A percentile compares a stretch with the other conserved stretches of the same genome.
Evolutionary conservation across 64 coral and sea anemone genomes (phyloP).

Genomic region (Pachyseris speciosa): DNA sequence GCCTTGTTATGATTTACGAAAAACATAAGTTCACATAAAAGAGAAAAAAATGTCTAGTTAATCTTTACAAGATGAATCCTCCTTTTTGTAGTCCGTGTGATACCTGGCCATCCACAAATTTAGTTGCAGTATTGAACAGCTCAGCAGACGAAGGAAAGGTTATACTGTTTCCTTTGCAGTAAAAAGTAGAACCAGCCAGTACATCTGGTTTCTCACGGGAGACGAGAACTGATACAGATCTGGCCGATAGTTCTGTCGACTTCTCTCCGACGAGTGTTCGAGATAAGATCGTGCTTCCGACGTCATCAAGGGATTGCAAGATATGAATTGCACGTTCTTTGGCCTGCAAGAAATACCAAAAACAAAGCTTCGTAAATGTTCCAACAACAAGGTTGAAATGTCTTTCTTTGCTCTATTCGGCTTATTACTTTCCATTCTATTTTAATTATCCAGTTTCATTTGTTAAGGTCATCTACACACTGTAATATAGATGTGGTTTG

Average conservation of each 20-base stretch:
- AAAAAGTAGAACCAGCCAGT: neutral
- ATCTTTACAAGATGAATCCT: too few relatives aligned
- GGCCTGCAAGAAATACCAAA: neutral
- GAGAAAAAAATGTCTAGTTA: too few relatives aligned
- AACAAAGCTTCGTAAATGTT: too few relatives aligned
- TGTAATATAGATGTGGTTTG: too few relatives aligned
- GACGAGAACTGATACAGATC: neutral
- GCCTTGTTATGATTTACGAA: too few relatives aligned
- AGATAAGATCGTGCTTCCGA: slow-evolving; percentile 43
- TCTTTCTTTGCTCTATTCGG: too few relatives aligned
- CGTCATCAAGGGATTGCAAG: neutral
- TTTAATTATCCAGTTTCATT: too few relatives aligned
- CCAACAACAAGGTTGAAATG: too few relatives aligned
- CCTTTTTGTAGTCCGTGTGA: too few relatives aligned
- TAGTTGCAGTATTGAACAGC: neutral
- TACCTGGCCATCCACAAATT: slow-evolving; percentile 52
- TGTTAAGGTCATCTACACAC: too few relatives aligned
- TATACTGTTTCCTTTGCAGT: neutral
- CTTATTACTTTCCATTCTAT: too few relatives aligned
- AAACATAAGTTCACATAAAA: too few relatives aligned
- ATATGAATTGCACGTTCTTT: neutral
- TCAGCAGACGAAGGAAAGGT: neutral
- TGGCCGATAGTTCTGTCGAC: neutral
- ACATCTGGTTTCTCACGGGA: neutral
- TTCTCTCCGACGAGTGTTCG: slow-evolving; percentile 20